Evolutionary conservation across 1,140 invertebrate genomes (phyloP).

Genomic region (Macrocentrus cingulum): DNA sequence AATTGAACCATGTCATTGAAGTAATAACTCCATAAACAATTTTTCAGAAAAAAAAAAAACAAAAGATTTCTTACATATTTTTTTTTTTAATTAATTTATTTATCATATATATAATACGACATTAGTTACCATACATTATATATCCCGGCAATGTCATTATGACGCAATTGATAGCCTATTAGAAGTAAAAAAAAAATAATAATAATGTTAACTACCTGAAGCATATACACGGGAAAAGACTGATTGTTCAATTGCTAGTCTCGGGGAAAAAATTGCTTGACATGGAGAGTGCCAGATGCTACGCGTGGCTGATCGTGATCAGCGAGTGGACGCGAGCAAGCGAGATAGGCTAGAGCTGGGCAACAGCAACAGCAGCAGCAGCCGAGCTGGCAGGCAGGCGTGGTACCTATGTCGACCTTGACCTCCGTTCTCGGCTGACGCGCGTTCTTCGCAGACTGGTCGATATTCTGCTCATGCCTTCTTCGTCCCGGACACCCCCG

Average conservation of each 20-base stretch:
- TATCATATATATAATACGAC: too few species aligned
- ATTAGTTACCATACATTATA: background rate
- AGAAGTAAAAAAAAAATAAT: background rate
- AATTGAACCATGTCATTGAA: too few species aligned
- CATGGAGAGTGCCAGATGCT: constrained; percentile 19
- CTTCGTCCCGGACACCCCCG: constrained; percentile 11
- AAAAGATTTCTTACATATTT: too few species aligned
- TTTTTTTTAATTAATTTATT: too few species aligned
- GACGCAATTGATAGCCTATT: constrained; percentile 3
- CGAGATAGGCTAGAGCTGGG: background rate
- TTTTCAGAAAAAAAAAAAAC: too few species aligned
- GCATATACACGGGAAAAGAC: background rate
- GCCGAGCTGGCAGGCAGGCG: constrained; percentile 39
- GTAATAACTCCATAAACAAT: too few species aligned
- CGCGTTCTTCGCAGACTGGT: constrained; percentile 49
- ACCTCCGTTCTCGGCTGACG: constrained; percentile 50
- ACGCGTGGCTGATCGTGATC: constrained; percentile 22
- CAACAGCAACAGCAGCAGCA: constrained; percentile 4
- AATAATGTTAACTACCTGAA: background rate
- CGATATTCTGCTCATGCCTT: constrained; percentile 41
- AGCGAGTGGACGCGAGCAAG: background rate
- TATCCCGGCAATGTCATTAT: background rate
- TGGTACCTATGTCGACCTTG: constrained; percentile 54
- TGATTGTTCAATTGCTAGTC: constrained; percentile 5
- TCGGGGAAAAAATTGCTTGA: background rate